Conservation (phyloP, 2,797 vertebrate species). For the Dryobates pubescens region DNA sequence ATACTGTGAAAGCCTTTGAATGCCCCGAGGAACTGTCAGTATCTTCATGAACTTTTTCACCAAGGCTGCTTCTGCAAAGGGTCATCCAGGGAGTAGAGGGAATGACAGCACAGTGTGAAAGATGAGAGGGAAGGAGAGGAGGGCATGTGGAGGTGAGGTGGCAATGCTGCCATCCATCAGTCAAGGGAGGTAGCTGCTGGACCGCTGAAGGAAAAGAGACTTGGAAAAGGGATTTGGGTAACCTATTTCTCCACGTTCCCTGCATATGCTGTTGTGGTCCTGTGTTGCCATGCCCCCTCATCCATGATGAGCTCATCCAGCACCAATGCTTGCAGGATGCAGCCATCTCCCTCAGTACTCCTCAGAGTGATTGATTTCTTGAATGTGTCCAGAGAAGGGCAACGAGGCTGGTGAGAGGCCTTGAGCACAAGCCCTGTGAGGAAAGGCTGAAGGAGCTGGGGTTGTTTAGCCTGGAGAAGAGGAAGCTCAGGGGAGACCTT, state of each 20-base stretch:
- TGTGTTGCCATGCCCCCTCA: conserved; percentile 66
- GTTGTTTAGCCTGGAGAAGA: too few species aligned
- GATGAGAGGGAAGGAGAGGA: conserved; percentile 79
- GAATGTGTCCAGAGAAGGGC: too few species aligned
- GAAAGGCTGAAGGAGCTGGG: too few species aligned
- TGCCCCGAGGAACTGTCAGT: background rate
- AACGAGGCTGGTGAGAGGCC: too few species aligned
- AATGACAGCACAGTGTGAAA: conserved; percentile 78
- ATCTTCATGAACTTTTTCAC: conserved; percentile 52
- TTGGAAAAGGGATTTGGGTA: conserved; percentile 40
- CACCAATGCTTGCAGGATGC: background rate
- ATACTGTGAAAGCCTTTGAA: too few species aligned
- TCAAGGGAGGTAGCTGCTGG: conserved; percentile 74
- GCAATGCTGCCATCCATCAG: conserved; percentile 76
- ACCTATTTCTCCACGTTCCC: conserved; percentile 71
- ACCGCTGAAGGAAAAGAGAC: conserved; percentile 22
- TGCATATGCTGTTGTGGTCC: conserved; percentile 51
- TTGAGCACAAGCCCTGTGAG: too few species aligned
- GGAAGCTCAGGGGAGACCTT: too few species aligned
- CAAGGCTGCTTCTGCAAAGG: conserved; percentile 17
- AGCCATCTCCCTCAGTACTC: background rate
- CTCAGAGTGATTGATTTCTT: background rate
- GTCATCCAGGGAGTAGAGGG: conserved; percentile 47
- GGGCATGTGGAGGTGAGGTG: conserved; percentile 75
- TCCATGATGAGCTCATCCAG: background rate